Base-by-base conservation (phyloP, 2,797 vertebrate species). In the Rhynchotus rufescens region DNA sequence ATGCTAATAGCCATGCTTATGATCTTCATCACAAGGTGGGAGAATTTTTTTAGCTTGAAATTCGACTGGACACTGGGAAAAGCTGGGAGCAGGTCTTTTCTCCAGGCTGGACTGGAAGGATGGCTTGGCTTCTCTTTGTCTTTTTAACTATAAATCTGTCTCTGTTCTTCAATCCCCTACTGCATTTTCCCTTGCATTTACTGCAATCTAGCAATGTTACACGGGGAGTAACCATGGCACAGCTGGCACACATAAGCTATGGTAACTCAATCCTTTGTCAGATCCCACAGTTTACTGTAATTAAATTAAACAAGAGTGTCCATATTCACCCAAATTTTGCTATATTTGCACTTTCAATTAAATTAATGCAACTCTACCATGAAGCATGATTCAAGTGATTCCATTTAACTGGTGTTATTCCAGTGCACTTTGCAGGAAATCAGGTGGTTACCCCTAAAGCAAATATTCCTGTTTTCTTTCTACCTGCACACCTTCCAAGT, bases 161-260 rank as follows among this genome's bases (percentile, higher is more conserved):
- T 66, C 17, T 60, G 19, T 20, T 32, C 47, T 81, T 36, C 0
- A 15, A 22, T 10, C 76, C 13, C 13, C 22, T n/a, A 4, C 8
- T 0, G 0, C 38, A 59, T 20, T 25, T 47, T 76, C 4, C 45
- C 8, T 26, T 40, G n/a, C 0, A 1, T 38, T 83, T 78, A 28
- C 67, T 68, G n/a, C 34, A 80, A 47, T 25, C 22, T 72, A 38
- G 74, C 30, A 40, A 16, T 0, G 0, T 38, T 7, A 25, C 2
- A 1, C 16, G 7, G 22, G 36, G 36, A 57, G 19, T 21, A 77
- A 6, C 26, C 45, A 15, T 1, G n/a, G 57, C 23, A 88, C 74
- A 78, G 49, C 30, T 3, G 1, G 12, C 40, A n/a, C 10, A 9
- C 10, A 5, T 7, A 25, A 85, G 5, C 30, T 16, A 6, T 25